phyloP scores from a whole-genome alignment of 2,113 vertebrate genomes.

The Dermatemys mawii region DNA sequence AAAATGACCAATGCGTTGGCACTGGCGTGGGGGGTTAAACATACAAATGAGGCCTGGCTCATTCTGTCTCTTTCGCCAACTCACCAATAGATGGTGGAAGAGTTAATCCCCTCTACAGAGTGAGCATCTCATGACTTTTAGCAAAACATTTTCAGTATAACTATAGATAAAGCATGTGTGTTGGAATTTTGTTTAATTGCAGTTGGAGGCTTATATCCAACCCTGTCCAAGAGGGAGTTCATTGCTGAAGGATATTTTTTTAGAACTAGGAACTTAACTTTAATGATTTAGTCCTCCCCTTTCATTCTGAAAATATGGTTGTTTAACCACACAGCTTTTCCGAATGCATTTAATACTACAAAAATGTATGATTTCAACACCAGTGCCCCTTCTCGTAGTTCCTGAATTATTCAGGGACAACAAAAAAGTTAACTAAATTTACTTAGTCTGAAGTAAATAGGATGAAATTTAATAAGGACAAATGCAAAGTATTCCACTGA shows the following conservation, averaged over 20 bases:
- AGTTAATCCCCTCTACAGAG: not conserved
- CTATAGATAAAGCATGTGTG: not conserved
- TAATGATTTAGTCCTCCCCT: not conserved
- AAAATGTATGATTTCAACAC: not conserved
- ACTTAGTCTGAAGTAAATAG: no score
- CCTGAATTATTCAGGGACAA: not conserved
- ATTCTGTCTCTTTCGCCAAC: not conserved
- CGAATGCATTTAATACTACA: not conserved
- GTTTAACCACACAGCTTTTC: no score
- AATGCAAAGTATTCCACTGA: no score
- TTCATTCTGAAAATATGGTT: not conserved
- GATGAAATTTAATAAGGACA: no score
- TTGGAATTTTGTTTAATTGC: not conserved
- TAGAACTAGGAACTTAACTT: not conserved
- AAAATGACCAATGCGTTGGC: not conserved
- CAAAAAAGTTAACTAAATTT: no score
- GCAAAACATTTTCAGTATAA: not conserved
- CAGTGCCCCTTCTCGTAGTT: not conserved
- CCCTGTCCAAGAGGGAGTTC: not conserved
- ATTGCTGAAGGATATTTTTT: not conserved
- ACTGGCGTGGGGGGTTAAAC: not conserved
- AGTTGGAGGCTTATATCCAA: not conserved
- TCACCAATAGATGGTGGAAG: accelerated
- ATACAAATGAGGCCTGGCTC: not conserved
- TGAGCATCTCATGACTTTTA: not conserved